Conservation (phyloP, 2,113 vertebrate species). For the Canis aureus region DNA sequence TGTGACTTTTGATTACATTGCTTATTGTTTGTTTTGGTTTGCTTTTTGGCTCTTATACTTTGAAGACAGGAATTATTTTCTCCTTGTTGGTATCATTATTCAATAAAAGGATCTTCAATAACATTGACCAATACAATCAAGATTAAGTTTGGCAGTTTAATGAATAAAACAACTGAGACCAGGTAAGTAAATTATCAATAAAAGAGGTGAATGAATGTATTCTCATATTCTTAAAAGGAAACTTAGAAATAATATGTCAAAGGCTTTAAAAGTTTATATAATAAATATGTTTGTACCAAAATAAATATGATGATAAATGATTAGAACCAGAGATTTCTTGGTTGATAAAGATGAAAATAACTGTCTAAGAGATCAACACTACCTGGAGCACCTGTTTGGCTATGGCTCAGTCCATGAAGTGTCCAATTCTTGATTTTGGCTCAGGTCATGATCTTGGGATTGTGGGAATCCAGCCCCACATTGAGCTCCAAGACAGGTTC, state of each 20-base stretch:
- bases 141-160: constrained; percentile 46
- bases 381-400: not conserved
- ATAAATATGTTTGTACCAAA: constrained; percentile 40
- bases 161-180: constrained; percentile 47
- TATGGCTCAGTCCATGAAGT: not conserved
- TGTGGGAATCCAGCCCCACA: not conserved
- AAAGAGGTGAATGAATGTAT: not conserved
- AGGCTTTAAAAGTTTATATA: not conserved
- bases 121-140: constrained; percentile 42
- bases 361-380: not conserved
- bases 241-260: not conserved
- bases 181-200: not conserved
- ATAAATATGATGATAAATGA: constrained; percentile 3
- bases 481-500: not conserved
- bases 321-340: not conserved
- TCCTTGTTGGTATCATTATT: not conserved
- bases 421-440: not conserved
- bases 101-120: not conserved
- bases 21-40: not conserved
- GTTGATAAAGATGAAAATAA: not conserved
- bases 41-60: not conserved
- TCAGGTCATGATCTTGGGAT: not conserved
- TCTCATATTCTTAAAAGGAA: constrained; percentile 26
- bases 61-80: not conserved
- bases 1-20: not conserved